Conservation (phyloP, 2,797 vertebrate genomes). For the Cichlasoma orientale region DNA sequence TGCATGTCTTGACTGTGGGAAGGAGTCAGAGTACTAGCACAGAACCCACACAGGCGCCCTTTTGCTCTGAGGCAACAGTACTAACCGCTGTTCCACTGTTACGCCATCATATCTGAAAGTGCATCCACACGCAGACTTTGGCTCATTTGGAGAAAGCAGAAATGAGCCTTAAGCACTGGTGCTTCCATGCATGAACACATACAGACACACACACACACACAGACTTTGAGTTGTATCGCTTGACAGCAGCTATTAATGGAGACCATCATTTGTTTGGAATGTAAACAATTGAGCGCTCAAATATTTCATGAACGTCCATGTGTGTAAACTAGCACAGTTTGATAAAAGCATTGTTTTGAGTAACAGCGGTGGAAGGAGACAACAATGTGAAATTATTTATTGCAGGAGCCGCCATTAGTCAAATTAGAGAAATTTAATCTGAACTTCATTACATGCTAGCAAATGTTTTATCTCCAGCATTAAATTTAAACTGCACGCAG, state of each 20-base stretch:
- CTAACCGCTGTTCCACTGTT: not conserved
- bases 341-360: conserved; percentile 64
- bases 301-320: conserved; percentile 66
- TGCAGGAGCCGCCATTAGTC: conserved; percentile 52
- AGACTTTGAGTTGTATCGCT: conserved; percentile 37
- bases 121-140: conserved; percentile 39
- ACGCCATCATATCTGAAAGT: conserved; percentile 23
- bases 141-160: conserved; percentile 54
- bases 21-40: not conserved
- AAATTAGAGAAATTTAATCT: conserved; percentile 62
- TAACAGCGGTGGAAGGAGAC: conserved; percentile 37
- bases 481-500: conserved; percentile 39
- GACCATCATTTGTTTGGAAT: conserved; percentile 71
- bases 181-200: conserved; percentile 42
- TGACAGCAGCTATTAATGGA: conserved; percentile 76
- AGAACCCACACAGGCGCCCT: not conserved
- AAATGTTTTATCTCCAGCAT: conserved; percentile 37
- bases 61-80: not conserved
- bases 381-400: conserved; percentile 59
- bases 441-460: conserved; percentile 55
- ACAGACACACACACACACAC: conserved; percentile 1
- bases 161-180: conserved; percentile 43
- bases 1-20: conserved; percentile 1
- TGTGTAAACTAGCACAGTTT: conserved; percentile 65
- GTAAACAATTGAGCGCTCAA: conserved; percentile 72